These are phyloP conservation scores for Acanthurus lineatus DNA, from an alignment of 2,797 vertebrate genomes.

Conservation along the genomic window DNA sequence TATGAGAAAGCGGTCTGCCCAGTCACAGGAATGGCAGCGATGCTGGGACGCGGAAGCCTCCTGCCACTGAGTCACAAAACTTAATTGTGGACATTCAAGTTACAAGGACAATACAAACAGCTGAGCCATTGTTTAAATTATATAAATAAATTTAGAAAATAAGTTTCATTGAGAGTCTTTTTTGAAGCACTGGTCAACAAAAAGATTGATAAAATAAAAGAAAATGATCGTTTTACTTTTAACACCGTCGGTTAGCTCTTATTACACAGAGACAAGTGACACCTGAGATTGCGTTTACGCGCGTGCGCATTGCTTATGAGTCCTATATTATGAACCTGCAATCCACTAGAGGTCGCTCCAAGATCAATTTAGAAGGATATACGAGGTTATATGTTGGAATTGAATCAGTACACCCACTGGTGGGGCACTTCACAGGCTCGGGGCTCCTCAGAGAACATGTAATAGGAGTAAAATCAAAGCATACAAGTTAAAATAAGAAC, in stretches of 20 bases:
- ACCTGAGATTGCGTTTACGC: neutral
- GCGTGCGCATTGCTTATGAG: neutral
- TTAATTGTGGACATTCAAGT: slow-evolving; percentile 37
- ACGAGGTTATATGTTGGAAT: too few relatives aligned
- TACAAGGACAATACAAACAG: neutral
- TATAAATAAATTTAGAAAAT: neutral
- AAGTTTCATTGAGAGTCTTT: accelerated
- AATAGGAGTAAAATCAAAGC: neutral
- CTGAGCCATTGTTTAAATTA: neutral
- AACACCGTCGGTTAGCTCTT: neutral
- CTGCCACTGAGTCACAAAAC: slow-evolving; percentile 67
- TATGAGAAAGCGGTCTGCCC: slow-evolving; percentile 34
- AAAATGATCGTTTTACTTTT: neutral
- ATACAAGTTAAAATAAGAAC: neutral
- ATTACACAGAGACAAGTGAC: neutral
- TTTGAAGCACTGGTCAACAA: neutral
- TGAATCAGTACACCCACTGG: too few relatives aligned
- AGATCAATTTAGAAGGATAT: neutral
- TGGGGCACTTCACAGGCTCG: neutral
- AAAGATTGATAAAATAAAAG: neutral
- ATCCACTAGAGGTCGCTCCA: slow-evolving; percentile 60
- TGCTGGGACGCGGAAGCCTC: slow-evolving; percentile 31
- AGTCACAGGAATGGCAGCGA: slow-evolving; percentile 69
- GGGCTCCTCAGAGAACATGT: neutral
- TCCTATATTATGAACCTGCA: neutral